Conservation (phyloP, 2,797 vertebrate genomes). For the Petrocephalus sullivani region DNA sequence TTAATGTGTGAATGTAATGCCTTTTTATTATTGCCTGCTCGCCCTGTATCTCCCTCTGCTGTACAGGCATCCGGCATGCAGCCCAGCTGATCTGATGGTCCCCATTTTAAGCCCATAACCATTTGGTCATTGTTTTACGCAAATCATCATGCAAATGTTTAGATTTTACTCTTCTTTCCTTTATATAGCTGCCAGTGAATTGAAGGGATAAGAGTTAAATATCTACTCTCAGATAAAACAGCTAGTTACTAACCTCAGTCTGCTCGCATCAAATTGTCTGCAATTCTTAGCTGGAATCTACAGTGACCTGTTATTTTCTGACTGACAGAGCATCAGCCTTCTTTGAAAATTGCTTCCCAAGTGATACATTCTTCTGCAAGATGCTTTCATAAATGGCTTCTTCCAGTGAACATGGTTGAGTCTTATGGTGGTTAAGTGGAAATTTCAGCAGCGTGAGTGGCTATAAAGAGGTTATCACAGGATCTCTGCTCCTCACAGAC, state of each 20-base stretch:
- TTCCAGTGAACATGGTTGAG: not conserved
- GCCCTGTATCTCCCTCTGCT: not conserved
- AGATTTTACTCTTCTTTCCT: not conserved
- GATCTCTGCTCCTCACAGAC: not conserved
- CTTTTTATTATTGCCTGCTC: not conserved
- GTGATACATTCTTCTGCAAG: not conserved
- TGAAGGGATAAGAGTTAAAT: not conserved
- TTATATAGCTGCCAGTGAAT: not conserved
- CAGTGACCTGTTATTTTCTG: not conserved
- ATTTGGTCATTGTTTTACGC: not conserved
- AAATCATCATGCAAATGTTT: not conserved
- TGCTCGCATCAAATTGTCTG: not conserved
- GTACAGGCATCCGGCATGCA: not conserved
- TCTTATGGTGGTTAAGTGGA: not conserved
- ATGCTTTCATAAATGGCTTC: not conserved
- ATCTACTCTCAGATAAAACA: not conserved
- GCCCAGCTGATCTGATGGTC: not conserved
- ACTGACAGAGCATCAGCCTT: not conserved
- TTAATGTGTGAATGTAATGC: not conserved
- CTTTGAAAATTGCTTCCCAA: not conserved
- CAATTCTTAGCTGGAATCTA: not conserved
- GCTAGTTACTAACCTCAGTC: not conserved
- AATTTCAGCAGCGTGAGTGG: not conserved
- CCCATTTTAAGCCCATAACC: not conserved
- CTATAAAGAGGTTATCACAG: not conserved